These are phyloP conservation scores for Melopsittacus undulatus DNA, from an alignment of 2,797 vertebrate genomes.

Conservation along the genomic window DNA sequence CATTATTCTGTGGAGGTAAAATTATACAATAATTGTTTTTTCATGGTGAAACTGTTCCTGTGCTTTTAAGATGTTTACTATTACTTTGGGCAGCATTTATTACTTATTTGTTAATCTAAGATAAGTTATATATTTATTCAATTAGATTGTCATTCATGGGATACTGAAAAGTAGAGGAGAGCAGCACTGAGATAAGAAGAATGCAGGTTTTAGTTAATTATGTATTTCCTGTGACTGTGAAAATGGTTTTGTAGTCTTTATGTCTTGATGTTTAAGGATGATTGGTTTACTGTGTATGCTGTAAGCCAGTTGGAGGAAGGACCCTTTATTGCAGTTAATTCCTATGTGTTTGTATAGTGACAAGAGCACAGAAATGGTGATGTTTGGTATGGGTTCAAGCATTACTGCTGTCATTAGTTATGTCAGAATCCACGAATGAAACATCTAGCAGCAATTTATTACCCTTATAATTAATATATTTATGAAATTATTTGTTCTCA, in stretches of 20 bases:
- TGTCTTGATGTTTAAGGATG: neutral
- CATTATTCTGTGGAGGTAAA: neutral
- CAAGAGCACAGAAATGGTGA: neutral
- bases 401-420: neutral
- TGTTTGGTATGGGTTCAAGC: neutral
- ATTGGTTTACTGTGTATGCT: neutral
- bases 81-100: neutral
- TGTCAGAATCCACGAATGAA: neutral
- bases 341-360: neutral
- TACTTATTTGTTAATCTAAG: neutral
- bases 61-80: neutral
- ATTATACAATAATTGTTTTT: neutral
- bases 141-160: neutral
- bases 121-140: neutral
- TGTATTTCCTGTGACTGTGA: neutral
- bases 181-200: neutral
- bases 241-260: neutral
- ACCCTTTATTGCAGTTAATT: neutral
- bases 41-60: neutral
- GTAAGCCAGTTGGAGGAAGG: neutral
- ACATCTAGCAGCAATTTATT: neutral
- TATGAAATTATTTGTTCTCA: neutral
- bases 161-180: neutral
- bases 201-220: neutral
- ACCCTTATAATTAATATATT: neutral